A percentile compares a stretch with the other conserved stretches of the same genome.
Conservation (phyloP, 2,797 vertebrate genomes). For the Pseudochromis fuscus region DNA sequence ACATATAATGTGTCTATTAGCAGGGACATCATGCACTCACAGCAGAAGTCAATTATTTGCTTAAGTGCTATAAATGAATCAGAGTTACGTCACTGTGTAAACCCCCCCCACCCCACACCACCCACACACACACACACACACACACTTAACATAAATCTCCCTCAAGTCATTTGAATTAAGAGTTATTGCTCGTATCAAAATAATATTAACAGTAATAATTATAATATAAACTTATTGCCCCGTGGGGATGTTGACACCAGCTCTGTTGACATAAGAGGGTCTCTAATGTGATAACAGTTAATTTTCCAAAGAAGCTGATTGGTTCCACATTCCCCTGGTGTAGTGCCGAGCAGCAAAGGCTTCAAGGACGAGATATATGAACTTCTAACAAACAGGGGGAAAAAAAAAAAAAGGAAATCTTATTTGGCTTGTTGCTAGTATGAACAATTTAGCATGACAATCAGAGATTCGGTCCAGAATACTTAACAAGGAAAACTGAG, state of each 20-base stretch:
- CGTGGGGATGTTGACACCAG: conserved; percentile 57
- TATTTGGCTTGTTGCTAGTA: not conserved
- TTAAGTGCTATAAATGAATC: conserved; percentile 54
- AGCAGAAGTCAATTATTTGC: conserved; percentile 63
- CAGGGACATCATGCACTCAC: conserved; percentile 48
- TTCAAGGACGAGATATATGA: conserved; percentile 5
- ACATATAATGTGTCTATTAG: conserved; percentile 53
- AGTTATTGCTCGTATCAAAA: conserved; percentile 60
- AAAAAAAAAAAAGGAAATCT: not conserved
- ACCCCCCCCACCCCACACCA: not conserved
- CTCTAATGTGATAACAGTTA: conserved; percentile 34
- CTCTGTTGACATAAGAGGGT: conserved; percentile 51
- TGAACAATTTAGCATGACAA: not conserved
- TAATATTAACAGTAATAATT: conserved; percentile 64
- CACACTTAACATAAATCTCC: conserved; percentile 41
- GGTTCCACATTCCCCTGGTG: conserved; percentile 20
- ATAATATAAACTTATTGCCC: conserved; percentile 50
- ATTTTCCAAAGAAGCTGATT: conserved; percentile 26
- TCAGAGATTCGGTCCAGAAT: not conserved
- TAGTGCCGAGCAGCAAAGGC: conserved; percentile 20
- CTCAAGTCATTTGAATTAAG: conserved; percentile 58
- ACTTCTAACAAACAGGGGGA: not conserved
- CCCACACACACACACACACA: conserved; percentile 19
- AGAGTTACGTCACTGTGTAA: conserved; percentile 24
- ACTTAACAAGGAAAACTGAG: not conserved